Evolutionary conservation across 2,113 vertebrate genomes (phyloP).

Genomic region (Archilochus colubris): DNA sequence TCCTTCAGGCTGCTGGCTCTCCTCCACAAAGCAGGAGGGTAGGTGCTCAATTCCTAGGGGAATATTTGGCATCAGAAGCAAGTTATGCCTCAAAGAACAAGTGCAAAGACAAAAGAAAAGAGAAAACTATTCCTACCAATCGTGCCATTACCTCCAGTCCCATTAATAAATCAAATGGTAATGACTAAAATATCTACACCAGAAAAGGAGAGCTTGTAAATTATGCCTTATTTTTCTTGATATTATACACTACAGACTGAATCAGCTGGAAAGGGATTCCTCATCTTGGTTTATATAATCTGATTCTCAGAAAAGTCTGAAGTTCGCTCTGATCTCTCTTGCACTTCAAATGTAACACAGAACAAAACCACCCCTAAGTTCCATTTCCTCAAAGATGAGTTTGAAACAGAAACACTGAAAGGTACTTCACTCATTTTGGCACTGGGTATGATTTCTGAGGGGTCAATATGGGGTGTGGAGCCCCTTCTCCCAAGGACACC

Average conservation of each 20-base stretch:
- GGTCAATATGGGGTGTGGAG: neutral
- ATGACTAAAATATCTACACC: rapidly evolving
- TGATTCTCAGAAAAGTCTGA: neutral
- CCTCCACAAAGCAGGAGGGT: neutral
- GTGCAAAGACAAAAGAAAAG: constrained; percentile 39
- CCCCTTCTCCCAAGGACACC: neutral
- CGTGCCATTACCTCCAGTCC: constrained; percentile 5
- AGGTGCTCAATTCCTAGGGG: neutral
- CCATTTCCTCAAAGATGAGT: neutral
- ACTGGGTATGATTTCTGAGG: neutral
- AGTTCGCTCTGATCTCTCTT: neutral
- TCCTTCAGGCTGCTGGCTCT: neutral
- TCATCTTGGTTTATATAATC: neutral
- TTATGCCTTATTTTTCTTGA: neutral
- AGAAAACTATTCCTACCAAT: constrained; percentile 15
- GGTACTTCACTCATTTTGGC: neutral
- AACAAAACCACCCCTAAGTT: neutral
- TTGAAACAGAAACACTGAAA: neutral
- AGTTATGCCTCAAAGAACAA: neutral
- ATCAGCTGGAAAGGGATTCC: neutral
- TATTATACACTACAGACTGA: neutral
- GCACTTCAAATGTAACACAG: neutral
- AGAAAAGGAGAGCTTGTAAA: neutral
- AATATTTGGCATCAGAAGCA: constrained; percentile 57
- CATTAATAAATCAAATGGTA: neutral